phyloP scores from a whole-genome alignment of 1,140 invertebrate genomes.

The Bombus pascuorum region DNA sequence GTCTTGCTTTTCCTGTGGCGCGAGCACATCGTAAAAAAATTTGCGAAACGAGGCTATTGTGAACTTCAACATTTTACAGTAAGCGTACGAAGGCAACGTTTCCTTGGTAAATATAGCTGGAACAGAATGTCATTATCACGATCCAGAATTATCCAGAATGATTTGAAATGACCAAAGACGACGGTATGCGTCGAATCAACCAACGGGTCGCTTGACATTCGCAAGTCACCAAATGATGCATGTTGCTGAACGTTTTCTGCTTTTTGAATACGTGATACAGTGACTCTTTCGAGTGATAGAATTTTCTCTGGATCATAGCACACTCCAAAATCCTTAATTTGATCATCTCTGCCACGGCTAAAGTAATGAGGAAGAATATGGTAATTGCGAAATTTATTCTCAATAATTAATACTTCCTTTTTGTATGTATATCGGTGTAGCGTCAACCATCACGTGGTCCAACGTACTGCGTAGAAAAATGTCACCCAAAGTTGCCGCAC shows the following conservation, averaged over 20 bases:
- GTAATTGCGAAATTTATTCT: conserved; percentile 8
- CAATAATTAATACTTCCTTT: conserved; percentile 72
- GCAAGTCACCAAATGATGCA: conserved; percentile 66
- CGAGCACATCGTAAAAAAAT: conserved; percentile 81
- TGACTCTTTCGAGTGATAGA: conserved; percentile 43
- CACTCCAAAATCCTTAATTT: conserved; percentile 83
- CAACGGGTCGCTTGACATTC: conserved; percentile 58
- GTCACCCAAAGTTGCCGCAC: conserved; percentile 82
- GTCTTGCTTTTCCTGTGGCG: conserved; percentile 78
- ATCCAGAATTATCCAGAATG: no score
- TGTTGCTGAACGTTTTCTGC: conserved; percentile 69
- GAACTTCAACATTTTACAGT: conserved; percentile 84
- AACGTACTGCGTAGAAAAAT: conserved; percentile 83
- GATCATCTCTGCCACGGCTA: conserved; percentile 83
- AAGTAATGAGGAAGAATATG: background rate
- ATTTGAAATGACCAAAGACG: background rate
- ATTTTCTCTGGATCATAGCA: conserved; percentile 79
- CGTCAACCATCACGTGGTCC: conserved; percentile 78
- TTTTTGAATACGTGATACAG: conserved; percentile 40
- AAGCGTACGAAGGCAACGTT: conserved; percentile 80
- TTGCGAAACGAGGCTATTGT: conserved; percentile 77
- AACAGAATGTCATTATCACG: background rate
- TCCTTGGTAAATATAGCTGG: background rate
- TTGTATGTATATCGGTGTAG: conserved; percentile 75
- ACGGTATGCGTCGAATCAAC: background rate